Base-by-base conservation (phyloP, 2,113 vertebrate species). In the Formicarius rufipectus region DNA sequence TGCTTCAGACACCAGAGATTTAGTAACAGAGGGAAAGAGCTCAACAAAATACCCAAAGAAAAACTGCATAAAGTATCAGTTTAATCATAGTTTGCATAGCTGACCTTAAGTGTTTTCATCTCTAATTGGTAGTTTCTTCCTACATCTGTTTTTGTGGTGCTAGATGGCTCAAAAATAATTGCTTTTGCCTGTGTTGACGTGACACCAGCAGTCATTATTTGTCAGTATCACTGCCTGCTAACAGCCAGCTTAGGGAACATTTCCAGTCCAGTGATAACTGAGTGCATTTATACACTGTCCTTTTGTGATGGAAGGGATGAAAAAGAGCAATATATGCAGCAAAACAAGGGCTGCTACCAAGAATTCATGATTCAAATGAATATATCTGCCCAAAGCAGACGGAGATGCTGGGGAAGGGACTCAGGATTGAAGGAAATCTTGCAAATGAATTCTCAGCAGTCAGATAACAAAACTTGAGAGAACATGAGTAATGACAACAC, bases 121-220 rank as follows among this genome's bases (percentile, higher is more conserved):
- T 92, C 84, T 94, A 95, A 75, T 85, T 91, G 80, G 79, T 35
- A 84, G 42, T 31, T 95, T 89, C 86, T 83, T 86, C 73, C 87
- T 69, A 67, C 58, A 86, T 83, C 76, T 85, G 78, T 64, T 88
- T 95, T 76, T 60, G 47, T 71, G 66, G 44, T 78, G 23, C 82
- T 76, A 76, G 71, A 85, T 50, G 39, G 66, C 33, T 85, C 42
- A 76, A 83, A 95, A 95, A 91, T 76, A 87, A 95, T 90, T 87
- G 84, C 53, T 92, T 96, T 84, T 4, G 2, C 68, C 88, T 80
- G 47, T 76, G 68, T 86, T 94, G 85, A 93, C 79, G 40, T 52
- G 66, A 89, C 53, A 83, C 49, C 52, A 68, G 42, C 35, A 56
- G 76, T 68, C 64, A 76, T 56, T 50, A 78, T 79, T 87, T 88